A percentile compares a stretch with the other conserved stretches of the same genome.
phyloP scores from a whole-genome alignment of 2,888 invertebrate genomes.

The Protonemura montana region DNA sequence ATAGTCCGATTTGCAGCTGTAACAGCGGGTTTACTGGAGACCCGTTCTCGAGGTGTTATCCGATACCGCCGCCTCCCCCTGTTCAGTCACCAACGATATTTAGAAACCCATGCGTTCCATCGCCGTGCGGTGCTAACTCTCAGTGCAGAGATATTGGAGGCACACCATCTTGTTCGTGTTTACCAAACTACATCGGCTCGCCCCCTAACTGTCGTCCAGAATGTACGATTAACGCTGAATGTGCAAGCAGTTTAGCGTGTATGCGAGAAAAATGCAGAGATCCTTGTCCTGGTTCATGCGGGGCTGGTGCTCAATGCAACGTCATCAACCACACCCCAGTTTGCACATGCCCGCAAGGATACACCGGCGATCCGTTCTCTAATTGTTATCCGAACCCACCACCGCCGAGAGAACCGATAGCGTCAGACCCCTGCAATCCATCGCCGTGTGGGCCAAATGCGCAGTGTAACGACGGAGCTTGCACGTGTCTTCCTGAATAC shows the following conservation, averaged over 20 bases:
- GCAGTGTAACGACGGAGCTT: constrained; percentile 64
- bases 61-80: constrained; percentile 51
- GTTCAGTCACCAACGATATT: constrained; percentile 56
- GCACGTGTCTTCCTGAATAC: constrained; percentile 75
- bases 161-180: constrained; percentile 69
- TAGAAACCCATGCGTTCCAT: constrained; percentile 55
- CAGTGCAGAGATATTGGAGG: constrained; percentile 65
- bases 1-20: constrained; percentile 77
- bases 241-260: constrained; percentile 74
- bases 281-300: constrained; percentile 82
- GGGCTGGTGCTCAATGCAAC: constrained; percentile 67
- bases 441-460: constrained; percentile 56
- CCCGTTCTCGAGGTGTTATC: constrained; percentile 61
- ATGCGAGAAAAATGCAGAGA: constrained; percentile 77
- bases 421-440: constrained; percentile 53
- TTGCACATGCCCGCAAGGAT: constrained; percentile 52
- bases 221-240: constrained; percentile 73
- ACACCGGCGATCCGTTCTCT: constrained; percentile 55
- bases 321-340: constrained; percentile 73
- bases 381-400: constrained; percentile 51
- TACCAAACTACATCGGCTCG: constrained; percentile 67
- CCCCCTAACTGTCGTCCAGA: constrained; percentile 75
- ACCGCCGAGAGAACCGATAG: constrained; percentile 49
- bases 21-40: constrained; percentile 71
- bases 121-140: constrained; percentile 71